Conservation (phyloP, 2,888 invertebrate genomes). For the Chalcis sispes region DNA sequence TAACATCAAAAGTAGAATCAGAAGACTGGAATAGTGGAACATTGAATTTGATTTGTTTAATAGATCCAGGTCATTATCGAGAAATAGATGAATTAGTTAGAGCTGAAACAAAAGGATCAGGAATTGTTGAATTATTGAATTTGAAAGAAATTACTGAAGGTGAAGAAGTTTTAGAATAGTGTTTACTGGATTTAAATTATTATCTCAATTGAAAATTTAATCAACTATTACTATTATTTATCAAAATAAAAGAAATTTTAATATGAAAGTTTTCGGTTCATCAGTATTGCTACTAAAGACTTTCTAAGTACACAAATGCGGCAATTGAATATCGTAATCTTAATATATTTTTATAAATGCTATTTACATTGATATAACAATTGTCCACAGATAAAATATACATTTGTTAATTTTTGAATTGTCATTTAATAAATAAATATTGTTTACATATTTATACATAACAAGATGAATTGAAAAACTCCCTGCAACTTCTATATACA, state of each 20-base stretch:
- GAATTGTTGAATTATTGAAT: constrained; percentile 92
- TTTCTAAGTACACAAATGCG: constrained; percentile 36
- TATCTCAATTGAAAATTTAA: constrained; percentile 7
- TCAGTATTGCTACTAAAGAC: constrained; percentile 48
- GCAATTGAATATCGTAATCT: constrained; percentile 40
- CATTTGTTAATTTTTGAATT: constrained; percentile 54
- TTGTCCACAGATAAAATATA: constrained; percentile 46
- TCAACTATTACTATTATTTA: background rate
- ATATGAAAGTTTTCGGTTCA: too few relatives aligned
- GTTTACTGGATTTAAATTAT: constrained; percentile 64
- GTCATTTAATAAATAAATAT: constrained; percentile 59
- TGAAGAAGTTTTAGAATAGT: constrained; percentile 84
- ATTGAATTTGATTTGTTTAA: constrained; percentile 87
- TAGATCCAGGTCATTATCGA: constrained; percentile 95
- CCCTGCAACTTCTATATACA: constrained; percentile 53
- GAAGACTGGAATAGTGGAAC: constrained; percentile 92
- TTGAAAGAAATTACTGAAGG: constrained; percentile 94
- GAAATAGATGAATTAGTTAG: constrained; percentile 91
- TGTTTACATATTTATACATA: constrained; percentile 59
- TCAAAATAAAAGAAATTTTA: background rate
- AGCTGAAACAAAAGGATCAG: constrained; percentile 90
- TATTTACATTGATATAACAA: constrained; percentile 54
- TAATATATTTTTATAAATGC: constrained; percentile 56
- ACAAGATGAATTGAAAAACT: constrained; percentile 48
- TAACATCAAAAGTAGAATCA: constrained; percentile 87